Conservation (phyloP, 2,113 vertebrate genomes). For the Spheniscus mendiculus region DNA sequence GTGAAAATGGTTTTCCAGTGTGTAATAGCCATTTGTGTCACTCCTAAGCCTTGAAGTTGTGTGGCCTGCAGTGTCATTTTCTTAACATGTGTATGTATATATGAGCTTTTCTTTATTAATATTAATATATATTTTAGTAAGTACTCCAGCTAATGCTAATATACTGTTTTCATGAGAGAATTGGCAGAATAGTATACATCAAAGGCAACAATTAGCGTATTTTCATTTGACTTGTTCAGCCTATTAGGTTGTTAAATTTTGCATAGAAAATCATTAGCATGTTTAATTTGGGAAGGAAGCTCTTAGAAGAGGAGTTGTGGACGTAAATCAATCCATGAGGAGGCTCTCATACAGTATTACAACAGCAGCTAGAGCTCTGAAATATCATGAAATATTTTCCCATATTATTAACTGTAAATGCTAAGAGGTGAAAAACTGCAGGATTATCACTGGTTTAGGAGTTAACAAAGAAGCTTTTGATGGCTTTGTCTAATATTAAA, state of each 20-base stretch:
- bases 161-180: constrained; percentile 38
- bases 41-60: not conserved
- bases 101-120: constrained; percentile 10
- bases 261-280: constrained; percentile 62
- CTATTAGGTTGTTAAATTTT: constrained; percentile 66
- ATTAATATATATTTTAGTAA: constrained; percentile 11
- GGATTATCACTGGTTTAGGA: not conserved
- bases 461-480: not conserved
- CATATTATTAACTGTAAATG: not conserved
- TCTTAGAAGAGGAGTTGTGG: constrained; percentile 40
- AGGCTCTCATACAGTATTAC: not conserved
- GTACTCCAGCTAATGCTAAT: constrained; percentile 29
- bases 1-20: not conserved
- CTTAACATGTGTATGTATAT: not conserved
- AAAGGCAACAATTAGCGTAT: constrained; percentile 54
- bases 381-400: not conserved
- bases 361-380: not conserved
- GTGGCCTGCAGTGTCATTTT: not conserved
- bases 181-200: constrained; percentile 47
- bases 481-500: not conserved
- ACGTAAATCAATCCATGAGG: constrained; percentile 28
- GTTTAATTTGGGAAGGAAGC: constrained; percentile 43
- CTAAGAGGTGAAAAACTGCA: not conserved
- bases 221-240: constrained; percentile 45
- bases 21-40: not conserved